Evolutionary conservation across 2,113 vertebrate genomes (phyloP), one percentile per base, ranked within the genome.

Genomic region (Hyaena hyaena): DNA sequence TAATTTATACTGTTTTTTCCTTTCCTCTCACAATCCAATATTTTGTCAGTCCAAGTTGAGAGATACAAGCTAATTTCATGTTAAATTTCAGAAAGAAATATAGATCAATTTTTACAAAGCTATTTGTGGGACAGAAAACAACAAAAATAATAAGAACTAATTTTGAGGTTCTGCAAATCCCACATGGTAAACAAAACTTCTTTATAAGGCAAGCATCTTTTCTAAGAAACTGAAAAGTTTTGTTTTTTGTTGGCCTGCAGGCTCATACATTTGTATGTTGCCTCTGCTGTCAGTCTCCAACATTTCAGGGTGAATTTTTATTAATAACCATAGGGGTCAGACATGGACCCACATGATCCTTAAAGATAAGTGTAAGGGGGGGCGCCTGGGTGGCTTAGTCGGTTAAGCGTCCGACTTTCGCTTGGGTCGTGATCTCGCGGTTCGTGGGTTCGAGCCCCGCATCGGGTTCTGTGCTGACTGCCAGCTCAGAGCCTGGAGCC

Each of bases 41-140:
- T 93, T 88, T 96, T 74, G 2, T 93, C 68, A 93, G 76, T 76
- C 21, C 28, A n/a, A 69, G 33, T 87, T 65, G 76, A 92, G 31
- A 86, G 50, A 91, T 28, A 17, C 55, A 93, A 92, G 55, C 4
- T 76, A 83, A 93, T 88, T 93, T 88, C 77, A 77, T 23, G 31
- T 74, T 82, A 92, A 87, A 92, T 65, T 81, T 88, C 14, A 82
- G 53, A 82, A 92, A 58, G 58, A 82, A 88, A 39, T 21, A 58
- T 43, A 63, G 50, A 50, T 11, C 11, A 35, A 77, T 71, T 68
- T 48, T 50, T 33, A 63, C 83, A 92, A 45, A 31, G 15, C 12
- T 71, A 71, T 53, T 91, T 87, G 63, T 79, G 39, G 24, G 26
- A 50, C 4, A 79, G 33, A 50, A 71, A 86, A 71, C 17, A 69